Base-by-base conservation (phyloP, 2,113 vertebrate species). In the Colossoma macropomum region DNA sequence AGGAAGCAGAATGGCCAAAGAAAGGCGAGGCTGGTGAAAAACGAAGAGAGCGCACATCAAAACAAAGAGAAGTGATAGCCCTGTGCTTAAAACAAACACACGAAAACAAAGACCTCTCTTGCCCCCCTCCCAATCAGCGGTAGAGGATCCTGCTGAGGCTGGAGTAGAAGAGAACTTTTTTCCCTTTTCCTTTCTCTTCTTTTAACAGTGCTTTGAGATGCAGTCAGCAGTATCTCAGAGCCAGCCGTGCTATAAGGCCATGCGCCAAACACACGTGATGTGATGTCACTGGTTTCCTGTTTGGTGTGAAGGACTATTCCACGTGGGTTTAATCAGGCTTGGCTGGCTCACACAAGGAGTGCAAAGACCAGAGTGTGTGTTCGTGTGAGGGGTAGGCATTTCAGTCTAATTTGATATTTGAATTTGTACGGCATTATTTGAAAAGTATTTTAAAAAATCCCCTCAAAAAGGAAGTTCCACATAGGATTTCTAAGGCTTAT, bases 261-360 rank as follows among this genome's bases (percentile, higher is more conserved):
- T 56, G 59, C 21, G 75, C 66, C 79, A 85, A 81, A 65, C 75
- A 73, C 72, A 77, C 74, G 71, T 73, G 84, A 81, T 77, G 69
- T 81, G 84, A 85, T 72, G 84, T 85, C 79, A 85, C 34, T 63
- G 84, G 41, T 54, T 85, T 85, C 78, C 84, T 85, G 84, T 85
- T 85, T 81, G 73, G 83, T 74, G 83, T 69, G 34, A 81, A 75
- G 71, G 28, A 76, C 52, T 81, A 65, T 80, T 80, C 84, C 78
- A 71, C 50, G 59, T 79, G 54, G 78, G 80, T 70, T 80, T 63
- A 81, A 71, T 77, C 79, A 85, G 84, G 66, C 73, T 21, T 34
- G 27, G 30, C 59, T 13, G 34, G 32, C 34, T 70, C 21, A 70
- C 21, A 38, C 21, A 41, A 23, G 19, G 25, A 65, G 65, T 17